Evolutionary conservation across 1,140 invertebrate genomes (phyloP).

Genomic region (Holotrichia oblita): DNA sequence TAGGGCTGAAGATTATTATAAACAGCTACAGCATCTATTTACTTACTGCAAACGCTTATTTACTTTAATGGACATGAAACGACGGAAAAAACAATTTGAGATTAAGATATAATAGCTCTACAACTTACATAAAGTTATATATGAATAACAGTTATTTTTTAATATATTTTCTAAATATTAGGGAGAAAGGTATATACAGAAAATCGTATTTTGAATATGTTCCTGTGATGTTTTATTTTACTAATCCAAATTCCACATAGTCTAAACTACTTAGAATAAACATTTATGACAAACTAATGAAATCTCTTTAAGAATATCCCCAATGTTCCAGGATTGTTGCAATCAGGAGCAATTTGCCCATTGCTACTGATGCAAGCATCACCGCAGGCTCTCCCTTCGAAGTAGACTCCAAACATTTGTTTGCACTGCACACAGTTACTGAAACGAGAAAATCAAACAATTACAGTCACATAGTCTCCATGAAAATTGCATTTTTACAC

Average conservation of each 20-base stretch:
- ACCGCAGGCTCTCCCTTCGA: conserved; percentile 54
- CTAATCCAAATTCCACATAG: not conserved
- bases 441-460: conserved; percentile 44
- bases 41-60: too few relatives aligned
- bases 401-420: conserved; percentile 57
- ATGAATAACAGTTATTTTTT: too few relatives aligned
- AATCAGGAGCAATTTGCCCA: conserved; percentile 51
- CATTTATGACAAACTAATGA: conserved; percentile 42
- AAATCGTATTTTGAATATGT: not conserved
- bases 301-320: conserved; percentile 53
- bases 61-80: too few relatives aligned
- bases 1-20: too few relatives aligned
- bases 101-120: too few relatives aligned
- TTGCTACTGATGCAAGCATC: conserved; percentile 55
- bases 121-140: too few relatives aligned
- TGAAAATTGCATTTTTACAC: not conserved
- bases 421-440: conserved; percentile 58
- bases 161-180: too few relatives aligned
- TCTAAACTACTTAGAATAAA: not conserved
- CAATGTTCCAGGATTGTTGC: conserved; percentile 55
- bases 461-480: not conserved
- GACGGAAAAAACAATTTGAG: too few relatives aligned
- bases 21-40: too few relatives aligned
- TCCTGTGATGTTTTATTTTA: not conserved
- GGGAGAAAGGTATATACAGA: too few relatives aligned